Evolutionary conservation across 2,113 vertebrate species (phyloP), one percentile per base, ranked within the genome.

Genomic region (Coptodon rendalli): DNA sequence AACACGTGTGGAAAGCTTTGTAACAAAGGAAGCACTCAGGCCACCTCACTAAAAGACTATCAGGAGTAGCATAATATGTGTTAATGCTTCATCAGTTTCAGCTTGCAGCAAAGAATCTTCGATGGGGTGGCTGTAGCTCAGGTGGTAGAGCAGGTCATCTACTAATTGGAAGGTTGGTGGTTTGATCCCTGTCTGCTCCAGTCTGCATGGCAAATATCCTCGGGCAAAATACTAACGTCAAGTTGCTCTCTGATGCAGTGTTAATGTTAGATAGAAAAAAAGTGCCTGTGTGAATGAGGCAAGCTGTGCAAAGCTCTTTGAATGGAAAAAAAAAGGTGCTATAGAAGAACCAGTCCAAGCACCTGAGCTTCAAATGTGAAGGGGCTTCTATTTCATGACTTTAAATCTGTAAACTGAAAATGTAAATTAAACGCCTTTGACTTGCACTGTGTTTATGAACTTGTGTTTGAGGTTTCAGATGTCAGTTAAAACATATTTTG

Each of bases 291-390:
- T 12, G 10, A 66, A 38, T 66, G 34, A 66, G 19, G 19, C 61
- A 3, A 22, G 34, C 19, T 66, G 19, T 38, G 34, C 61, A 38
- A 38, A 13, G 19, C 34, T 7, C 61, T 66, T 38, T 38, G 34
- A 66, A 66, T 38, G 31, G 7, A 17, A n/a, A 66, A 22, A 22
- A 36, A 66, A 38, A 66, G 34, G 34, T 0, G 4, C 61, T 36
- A 5, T 66, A 36, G 31, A 66, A 2, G 61, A 66, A 63, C 2
- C 0, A 0, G 31, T 12, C 61, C 61, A 66, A 5, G 17, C 2
- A n/a, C 0, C 61, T 66, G 34, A 38, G 17, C 31, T 38, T 7
- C 3, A 13, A 66, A 38, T 66, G 34, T 66, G 31, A 38, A 66
- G 34, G 34, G 61, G 19, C 6, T 66, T 66, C 6, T 66, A 34